Conservation (phyloP, 2,113 vertebrate species). For the Sarotherodon lohbergeri region DNA sequence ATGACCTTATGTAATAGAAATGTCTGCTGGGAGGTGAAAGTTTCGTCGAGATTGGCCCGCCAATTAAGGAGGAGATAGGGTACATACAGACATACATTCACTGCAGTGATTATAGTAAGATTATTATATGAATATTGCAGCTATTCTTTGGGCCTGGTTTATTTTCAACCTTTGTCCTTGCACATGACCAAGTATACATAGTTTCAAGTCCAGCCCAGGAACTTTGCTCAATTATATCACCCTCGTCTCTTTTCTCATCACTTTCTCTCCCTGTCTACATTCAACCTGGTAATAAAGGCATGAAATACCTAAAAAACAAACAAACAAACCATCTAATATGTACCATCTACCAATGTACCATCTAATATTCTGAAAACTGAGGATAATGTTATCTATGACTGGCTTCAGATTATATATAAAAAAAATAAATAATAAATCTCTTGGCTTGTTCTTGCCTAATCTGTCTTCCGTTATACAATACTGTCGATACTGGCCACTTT, state of each 20-base stretch:
- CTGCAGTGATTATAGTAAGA: neutral
- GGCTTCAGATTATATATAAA: neutral
- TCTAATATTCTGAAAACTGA: neutral
- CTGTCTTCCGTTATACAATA: neutral
- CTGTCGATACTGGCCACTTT: neutral
- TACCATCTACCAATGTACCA: neutral
- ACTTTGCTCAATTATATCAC: neutral
- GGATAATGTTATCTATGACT: neutral
- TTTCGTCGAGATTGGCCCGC: fast-evolving
- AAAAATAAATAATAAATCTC: neutral
- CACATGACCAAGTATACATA: neutral
- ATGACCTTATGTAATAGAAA: neutral
- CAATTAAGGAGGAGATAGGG: neutral
- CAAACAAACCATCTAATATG: too few relatives aligned
- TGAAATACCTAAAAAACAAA: neutral
- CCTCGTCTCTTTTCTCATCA: neutral
- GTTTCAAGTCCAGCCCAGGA: neutral
- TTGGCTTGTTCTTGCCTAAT: neutral
- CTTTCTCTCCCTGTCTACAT: neutral
- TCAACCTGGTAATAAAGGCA: neutral
- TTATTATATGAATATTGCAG: neutral
- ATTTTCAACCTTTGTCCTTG: neutral
- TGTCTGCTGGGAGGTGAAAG: neutral
- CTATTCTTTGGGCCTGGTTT: neutral
- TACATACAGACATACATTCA: neutral